Evolutionary conservation across 2,797 vertebrate species (phyloP), one percentile per base, ranked within the genome.

Genomic region (Stomatorhinus walkeri): DNA sequence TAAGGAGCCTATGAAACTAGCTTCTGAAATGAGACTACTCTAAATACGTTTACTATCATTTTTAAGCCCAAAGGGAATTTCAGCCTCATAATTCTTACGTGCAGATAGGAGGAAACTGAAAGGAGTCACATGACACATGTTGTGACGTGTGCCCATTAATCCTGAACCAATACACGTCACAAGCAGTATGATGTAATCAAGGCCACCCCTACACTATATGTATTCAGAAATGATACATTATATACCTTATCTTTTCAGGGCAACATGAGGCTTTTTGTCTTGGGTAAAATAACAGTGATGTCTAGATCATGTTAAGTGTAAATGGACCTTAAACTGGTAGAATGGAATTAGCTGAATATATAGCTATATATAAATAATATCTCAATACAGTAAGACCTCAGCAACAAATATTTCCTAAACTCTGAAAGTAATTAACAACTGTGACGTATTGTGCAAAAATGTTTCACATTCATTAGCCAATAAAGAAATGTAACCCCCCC

Each of bases 81-180:
- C 12, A 14, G n/a, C 88, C 43, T 84, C 48, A 19, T 81, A 3
- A 46, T 28, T 87, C 36, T 64, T 48, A 36, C 14, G 32, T 40
- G 40, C 51, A n/a, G 86, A 52, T 89, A 54, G 68, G 32, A 54
- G 43, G 28, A 59, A 56, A 49, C 12, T 81, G 51, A 87, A 87
- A 43, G 51, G 10, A 79, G 79, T 6, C 24, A 61, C 64, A 36
- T 32, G 16, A 59, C 51, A 49, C 24, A 28, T 46, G 40, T 46
- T 89, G 49, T 48, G 48, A n/a, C 46, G 36, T 79, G 8, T 51
- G 14, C 40, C 84, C 59, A 56, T 89, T 16, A 56, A 76, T 59
- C 54, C 49, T 56, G 61, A 48, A 61, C 83, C n/a, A 9, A 22
- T 59, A 51, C 32, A 87, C 24, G 16, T 76, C 5, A 76, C 48